phyloP scores from a whole-genome alignment of 2,888 invertebrate species.

The Lasius fuliginosus region DNA sequence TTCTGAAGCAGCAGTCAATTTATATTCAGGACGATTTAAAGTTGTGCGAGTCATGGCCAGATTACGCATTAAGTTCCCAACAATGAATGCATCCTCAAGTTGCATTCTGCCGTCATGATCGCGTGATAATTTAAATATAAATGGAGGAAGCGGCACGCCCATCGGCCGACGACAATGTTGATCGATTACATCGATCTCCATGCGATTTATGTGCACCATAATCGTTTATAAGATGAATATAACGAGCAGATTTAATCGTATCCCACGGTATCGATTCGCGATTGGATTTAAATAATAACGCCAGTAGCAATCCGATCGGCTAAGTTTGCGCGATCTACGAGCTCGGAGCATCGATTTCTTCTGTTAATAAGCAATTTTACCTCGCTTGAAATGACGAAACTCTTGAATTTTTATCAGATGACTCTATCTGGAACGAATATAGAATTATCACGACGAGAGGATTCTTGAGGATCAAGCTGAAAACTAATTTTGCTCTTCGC shows the following conservation, averaged over 20 bases:
- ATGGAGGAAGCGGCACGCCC: slow-evolving; percentile 65
- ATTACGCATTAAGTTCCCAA: slow-evolving; percentile 22
- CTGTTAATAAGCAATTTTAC: slow-evolving; percentile 8
- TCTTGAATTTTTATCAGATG: slow-evolving; percentile 11
- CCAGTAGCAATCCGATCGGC: not conserved
- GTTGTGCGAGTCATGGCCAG: not conserved
- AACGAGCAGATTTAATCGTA: slow-evolving; percentile 8
- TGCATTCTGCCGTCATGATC: slow-evolving; percentile 31
- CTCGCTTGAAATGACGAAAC: not conserved
- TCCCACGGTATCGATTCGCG: slow-evolving; percentile 20
- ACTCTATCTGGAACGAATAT: not conserved
- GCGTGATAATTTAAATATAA: slow-evolving; percentile 68
- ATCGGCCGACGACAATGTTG: slow-evolving; percentile 32
- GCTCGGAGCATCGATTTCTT: not conserved
- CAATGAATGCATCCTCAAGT: slow-evolving; percentile 18
- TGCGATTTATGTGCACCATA: slow-evolving; percentile 25
- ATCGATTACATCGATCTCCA: slow-evolving; percentile 31
- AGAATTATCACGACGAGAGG: not conserved
- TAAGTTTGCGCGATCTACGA: not conserved
- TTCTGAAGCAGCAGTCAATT: slow-evolving; percentile 2
- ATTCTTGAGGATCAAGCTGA: not conserved
- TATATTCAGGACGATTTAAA: slow-evolving; percentile 15
- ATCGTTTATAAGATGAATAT: slow-evolving; percentile 8
- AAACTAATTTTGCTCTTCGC: slow-evolving; percentile 10
- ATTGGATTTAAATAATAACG: not conserved